phyloP scores from a whole-genome alignment of 1,140 invertebrate genomes.

The Piezodorus guildinii region DNA sequence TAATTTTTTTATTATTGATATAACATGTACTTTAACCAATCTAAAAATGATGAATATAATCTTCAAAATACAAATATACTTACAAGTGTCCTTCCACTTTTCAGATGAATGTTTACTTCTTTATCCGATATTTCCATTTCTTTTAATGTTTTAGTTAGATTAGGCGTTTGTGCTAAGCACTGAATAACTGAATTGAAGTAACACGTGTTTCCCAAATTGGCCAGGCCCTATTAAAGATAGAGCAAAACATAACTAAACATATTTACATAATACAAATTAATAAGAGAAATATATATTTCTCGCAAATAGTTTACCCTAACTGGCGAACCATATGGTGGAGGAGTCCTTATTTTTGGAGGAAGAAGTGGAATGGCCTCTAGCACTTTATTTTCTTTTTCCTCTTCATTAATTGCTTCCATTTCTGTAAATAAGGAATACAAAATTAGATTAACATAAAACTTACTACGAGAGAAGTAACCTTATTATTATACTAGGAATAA shows the following conservation, averaged over 20 bases:
- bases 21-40: no score
- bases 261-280: not conserved
- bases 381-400: not conserved
- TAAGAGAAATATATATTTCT: not conserved
- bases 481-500: no score
- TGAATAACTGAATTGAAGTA: slow-evolving; percentile 95
- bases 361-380: slow-evolving; percentile 11
- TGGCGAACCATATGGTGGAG: not conserved
- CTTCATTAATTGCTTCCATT: slow-evolving; percentile 3
- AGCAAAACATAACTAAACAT: not conserved
- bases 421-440: not conserved
- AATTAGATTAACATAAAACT: no score
- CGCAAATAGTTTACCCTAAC: not conserved
- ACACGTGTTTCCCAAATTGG: slow-evolving; percentile 89
- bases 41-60: no score
- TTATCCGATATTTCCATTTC: slow-evolving; percentile 54
- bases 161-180: slow-evolving; percentile 75
- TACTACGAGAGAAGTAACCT: no score
- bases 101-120: slow-evolving; percentile 55
- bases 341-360: slow-evolving; percentile 17
- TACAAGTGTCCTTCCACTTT: slow-evolving; percentile 38
- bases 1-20: no score
- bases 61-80: not conserved
- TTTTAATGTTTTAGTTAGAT: slow-evolving; percentile 57
- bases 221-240: slow-evolving; percentile 54